Evolutionary conservation across 2,888 invertebrate species (phyloP), one percentile per base, ranked within the genome.

Genomic region (Mesorhabditis belari): DNA sequence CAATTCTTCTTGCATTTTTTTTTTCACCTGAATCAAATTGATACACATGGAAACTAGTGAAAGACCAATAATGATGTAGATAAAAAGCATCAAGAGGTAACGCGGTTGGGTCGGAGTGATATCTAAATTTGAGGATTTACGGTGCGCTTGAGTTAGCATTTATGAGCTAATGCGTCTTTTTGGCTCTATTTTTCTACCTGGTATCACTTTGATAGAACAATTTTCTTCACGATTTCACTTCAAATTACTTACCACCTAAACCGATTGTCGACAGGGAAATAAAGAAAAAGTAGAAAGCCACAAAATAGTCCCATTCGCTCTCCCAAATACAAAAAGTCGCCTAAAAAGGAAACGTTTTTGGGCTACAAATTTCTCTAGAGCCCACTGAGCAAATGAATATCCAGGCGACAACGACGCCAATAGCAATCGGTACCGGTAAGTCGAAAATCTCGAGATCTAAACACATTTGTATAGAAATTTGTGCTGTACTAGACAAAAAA

Each of bases 11-110:
- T 25, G 49, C 19, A 1, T 12, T 26, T 62, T 49, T 5, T 24
- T 49, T 5, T 44, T 21, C 27, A 71, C 88, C 85, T 93, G 93
- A 0, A 94, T 91, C 23, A 94, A 91, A 81, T 93, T 95, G 79
- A 96, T 91, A 83, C 92, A 92, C 92, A 95, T 94, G 69, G 94
- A 92, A 56, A 93, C 94, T 17, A 96, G 84, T 0, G 95, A 91
- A 64, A 96, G 85, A 6, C 95, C 95, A 76, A 96, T 91, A n/a
- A 95, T 88, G 63, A 96, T 85, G 81, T 95, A 95, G 55, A 93
- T 86, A 77, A 93, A 92, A 12, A 92, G 90, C 64, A 89, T 87
- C 86, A 95, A 89, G 88, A 94, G 91, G 74, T 87, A 88, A 82
- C 88, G 87, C 0, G 92, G 91, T 83, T 91, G 89, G 81, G 86